Base-by-base conservation (phyloP, 2,888 invertebrate genomes). In the Micoletzkya japonica region DNA sequence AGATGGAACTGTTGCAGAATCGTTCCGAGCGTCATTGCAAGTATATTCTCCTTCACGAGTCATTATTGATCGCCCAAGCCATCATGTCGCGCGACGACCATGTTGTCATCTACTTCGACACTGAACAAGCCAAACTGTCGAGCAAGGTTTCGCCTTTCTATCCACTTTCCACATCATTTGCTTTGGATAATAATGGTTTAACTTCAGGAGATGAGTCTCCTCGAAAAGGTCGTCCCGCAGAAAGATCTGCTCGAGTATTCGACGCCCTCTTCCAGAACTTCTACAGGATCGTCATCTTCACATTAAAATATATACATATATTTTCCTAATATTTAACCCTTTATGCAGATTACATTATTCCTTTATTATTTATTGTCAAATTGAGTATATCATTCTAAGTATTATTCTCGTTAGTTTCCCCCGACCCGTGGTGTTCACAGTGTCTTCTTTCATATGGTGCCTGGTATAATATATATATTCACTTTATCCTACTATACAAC, bases 21-120 rank as follows among this genome's bases (percentile, higher is more conserved):
- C 57, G 68, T 24, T 26, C 20, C 2, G 68, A 68, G 4, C 37
- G 58, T 4, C 28, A 57, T 34, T 68, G 68, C 68, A 68, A 68
- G 49, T 68, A 30, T 30, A n/a, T 68, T n/a, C 54, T 68, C 34
- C 30, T 36, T 1, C 57, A 68, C 26, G 68, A 68, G 49, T 34
- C 58, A 2, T 32, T 68, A 14, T 30, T 58, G 0, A 58, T 50
- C 17, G 68, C 68, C 3, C 68, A 68, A n/a, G 28, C 57, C 2
- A 26, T 68, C 17, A 68, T 58, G 17, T 50, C 68, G 4, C 26
- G 58, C 7, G 68, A 68, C 30, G 58, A 58, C 26, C 68, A 68
- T 49, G 58, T 68, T 24, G 44, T 68, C 49, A 39, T 68, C 49
- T 68, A 68, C 49, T 68, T 57, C 26, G 68, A 68, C 49, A 68